A percentile compares a stretch with the other conserved stretches of the same genome.
Conservation (phyloP, 2,797 vertebrate genomes). For the Alcedo atthis region DNA sequence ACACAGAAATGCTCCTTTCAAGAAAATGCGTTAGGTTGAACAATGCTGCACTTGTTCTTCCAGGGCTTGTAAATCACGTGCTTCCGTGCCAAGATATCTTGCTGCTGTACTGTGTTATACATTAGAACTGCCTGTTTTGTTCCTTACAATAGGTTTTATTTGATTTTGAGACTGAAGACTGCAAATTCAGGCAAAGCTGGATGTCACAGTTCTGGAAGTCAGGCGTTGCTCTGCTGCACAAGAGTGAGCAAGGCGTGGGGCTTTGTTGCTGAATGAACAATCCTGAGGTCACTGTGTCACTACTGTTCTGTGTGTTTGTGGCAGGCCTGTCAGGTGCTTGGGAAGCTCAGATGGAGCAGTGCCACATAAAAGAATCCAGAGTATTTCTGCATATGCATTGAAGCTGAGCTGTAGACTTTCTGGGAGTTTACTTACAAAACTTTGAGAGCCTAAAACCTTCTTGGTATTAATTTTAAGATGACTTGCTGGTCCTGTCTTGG, state of each 20-base stretch:
- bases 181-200: not conserved
- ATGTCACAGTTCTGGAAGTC: not conserved
- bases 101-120: not conserved
- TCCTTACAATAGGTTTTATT: constrained; percentile 2
- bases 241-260: not conserved
- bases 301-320: too few species aligned
- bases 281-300: not conserved
- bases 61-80: not conserved
- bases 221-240: not conserved
- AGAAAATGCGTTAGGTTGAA: not conserved
- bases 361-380: not conserved
- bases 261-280: not conserved
- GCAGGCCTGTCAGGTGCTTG: too few species aligned
- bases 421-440: not conserved
- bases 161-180: not conserved
- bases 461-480: not conserved
- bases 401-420: not conserved
- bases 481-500: not conserved
- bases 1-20: not conserved
- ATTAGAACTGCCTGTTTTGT: not conserved
- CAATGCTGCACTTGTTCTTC: not conserved
- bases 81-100: constrained; percentile 4
- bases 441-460: not conserved
- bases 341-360: not conserved
- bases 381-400: not conserved